Evolutionary conservation across 1,140 invertebrate genomes (phyloP), one percentile per base, ranked within the genome.

Genomic region (Elysia chlorotica): DNA sequence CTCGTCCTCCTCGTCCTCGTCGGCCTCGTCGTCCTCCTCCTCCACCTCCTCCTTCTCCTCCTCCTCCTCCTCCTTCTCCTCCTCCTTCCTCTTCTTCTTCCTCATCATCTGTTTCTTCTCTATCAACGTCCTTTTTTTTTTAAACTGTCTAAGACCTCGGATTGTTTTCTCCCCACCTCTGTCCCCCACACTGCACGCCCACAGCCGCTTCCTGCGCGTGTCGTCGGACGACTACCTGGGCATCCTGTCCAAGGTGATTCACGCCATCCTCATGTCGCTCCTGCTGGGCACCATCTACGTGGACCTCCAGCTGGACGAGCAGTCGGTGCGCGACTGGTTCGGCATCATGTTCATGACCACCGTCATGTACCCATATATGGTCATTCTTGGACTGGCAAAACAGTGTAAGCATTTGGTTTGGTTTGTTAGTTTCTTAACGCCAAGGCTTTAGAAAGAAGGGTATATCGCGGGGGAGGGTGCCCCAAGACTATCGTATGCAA

Each of bases 331-430:
- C 14, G 83, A 85, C 63, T 78, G 82, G 72, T 84, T 83, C 54
- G 80, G 80, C 2, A 57, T 85, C 30, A 76, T 83, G 76, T 85
- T 81, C 62, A 81, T 85, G 41, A 68, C 83, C 14, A 77, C 78
- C 57, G 78, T 79, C 56, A 75, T 83, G 73, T 85, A 85, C 72
- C 83, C 83, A 0, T 85, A 83, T 65, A 81, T 82, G 72, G 76
- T 83, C 54, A 76, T 82, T 3, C 61, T 83, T 3, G 83, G 82
- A 30, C 75, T 83, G n/a, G 41, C n/a, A 10, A 48, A n/a, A 10
- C 41, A 48, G 41, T n/a, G 41, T 48, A 10, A 48, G 10, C n/a
- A 14, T n/a, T 14, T n/a, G n/a, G 41, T 48, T n/a, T n/a, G 10
- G 10, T n/a, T 48, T 48, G n/a, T 48, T n/a, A 48, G n/a, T 48